Evolutionary conservation across 2,113 vertebrate genomes (phyloP).

Genomic region (Empidonax alnorum): DNA sequence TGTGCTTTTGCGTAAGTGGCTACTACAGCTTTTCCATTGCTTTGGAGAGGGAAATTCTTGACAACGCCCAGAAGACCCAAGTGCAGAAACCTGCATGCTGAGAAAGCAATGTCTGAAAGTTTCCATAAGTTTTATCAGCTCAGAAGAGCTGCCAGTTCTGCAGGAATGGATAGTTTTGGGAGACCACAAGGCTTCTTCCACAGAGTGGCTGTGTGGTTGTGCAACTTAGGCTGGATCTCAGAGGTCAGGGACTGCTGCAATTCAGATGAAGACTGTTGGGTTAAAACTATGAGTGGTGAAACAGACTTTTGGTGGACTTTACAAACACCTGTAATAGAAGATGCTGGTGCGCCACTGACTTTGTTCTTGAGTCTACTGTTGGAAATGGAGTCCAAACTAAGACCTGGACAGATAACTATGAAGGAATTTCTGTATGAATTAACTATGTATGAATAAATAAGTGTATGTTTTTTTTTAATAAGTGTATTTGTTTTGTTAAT

Average conservation of each 20-base stretch:
- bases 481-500: neutral
- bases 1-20: neutral
- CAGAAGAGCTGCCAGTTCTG: neutral
- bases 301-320: neutral
- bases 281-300: neutral
- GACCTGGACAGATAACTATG: neutral
- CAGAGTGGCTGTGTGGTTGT: accelerated
- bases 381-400: neutral
- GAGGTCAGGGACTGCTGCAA: neutral
- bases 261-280: neutral
- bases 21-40: neutral
- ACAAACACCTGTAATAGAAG: neutral
- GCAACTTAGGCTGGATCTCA: neutral
- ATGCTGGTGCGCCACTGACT: neutral
- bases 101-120: neutral
- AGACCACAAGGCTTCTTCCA: neutral
- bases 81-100: neutral
- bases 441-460: neutral
- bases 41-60: neutral
- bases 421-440: neutral
- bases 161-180: neutral
- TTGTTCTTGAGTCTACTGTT: neutral
- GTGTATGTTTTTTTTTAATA: neutral
- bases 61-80: neutral
- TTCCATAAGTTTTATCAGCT: neutral